Percentiles rank a stretch among this genome's conserved stretches.
Evolutionary conservation across 2,797 vertebrate species (phyloP).

Genomic region (Peromyscus attwateri): DNA sequence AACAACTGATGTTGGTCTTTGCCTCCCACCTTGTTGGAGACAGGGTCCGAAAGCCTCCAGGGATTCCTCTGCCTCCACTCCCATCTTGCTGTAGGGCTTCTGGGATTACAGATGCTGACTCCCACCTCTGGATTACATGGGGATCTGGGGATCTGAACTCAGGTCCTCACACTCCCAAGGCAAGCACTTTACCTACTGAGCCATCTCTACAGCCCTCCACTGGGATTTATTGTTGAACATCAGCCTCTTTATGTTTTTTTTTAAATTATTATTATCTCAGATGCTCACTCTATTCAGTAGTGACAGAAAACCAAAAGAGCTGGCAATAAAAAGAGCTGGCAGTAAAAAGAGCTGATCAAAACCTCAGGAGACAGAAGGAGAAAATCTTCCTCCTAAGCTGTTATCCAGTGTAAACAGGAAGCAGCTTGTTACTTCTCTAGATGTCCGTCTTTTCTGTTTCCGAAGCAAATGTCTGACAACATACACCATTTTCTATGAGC

Average conservation of each 20-base stretch:
- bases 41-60: not conserved
- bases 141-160: not conserved
- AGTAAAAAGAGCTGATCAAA: not conserved
- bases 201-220: not conserved
- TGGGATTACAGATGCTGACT: too few species aligned
- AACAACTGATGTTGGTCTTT: too few species aligned
- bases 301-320: conserved; percentile 5
- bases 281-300: not conserved
- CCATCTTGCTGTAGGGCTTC: not conserved
- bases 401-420: not conserved
- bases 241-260: not conserved
- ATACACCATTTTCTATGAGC: not conserved
- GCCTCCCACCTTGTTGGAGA: not conserved
- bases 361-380: not conserved
- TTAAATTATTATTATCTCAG: not conserved
- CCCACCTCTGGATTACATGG: not conserved
- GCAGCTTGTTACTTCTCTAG: not conserved
- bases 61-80: not conserved
- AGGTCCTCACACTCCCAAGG: not conserved
- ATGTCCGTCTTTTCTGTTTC: not conserved
- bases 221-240: not conserved
- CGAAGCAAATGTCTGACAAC: not conserved
- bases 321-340: not conserved
- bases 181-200: not conserved
- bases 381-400: not conserved